These are phyloP conservation scores for Tachysurus vachellii DNA, from an alignment of 2,113 vertebrate species.

Conservation along the genomic window DNA sequence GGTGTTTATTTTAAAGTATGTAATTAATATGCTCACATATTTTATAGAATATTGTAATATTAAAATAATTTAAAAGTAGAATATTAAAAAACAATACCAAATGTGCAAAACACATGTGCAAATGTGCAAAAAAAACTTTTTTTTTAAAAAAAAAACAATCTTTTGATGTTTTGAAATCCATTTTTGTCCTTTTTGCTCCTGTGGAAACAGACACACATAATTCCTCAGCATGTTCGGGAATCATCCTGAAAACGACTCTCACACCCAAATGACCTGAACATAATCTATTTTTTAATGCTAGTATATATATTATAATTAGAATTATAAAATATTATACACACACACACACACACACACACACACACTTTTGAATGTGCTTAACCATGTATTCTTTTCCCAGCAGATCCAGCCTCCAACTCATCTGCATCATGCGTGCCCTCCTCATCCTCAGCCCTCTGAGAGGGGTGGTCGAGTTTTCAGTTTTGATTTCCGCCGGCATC, in stretches of 20 bases:
- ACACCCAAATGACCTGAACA: not conserved
- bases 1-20: not conserved
- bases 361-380: not conserved
- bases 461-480: constrained; percentile 81
- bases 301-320: too few relatives aligned
- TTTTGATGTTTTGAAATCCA: not conserved
- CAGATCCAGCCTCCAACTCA: constrained; percentile 46
- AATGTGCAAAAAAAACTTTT: too few relatives aligned
- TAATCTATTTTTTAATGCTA: not conserved
- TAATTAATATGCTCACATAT: not conserved
- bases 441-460: constrained; percentile 67
- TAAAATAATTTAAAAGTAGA: not conserved
- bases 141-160: too few relatives aligned
- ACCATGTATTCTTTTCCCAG: constrained; percentile 9
- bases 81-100: not conserved
- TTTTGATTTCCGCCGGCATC: constrained; percentile 87
- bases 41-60: not conserved
- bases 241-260: not conserved
- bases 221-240: not conserved
- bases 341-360: not conserved
- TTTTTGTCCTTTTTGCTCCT: not conserved
- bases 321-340: too few relatives aligned
- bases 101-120: not conserved
- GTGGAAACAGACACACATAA: not conserved
- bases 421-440: constrained; percentile 61